phyloP scores from a whole-genome alignment of 2,797 vertebrate genomes.

The Alcedo quadribrachys region DNA sequence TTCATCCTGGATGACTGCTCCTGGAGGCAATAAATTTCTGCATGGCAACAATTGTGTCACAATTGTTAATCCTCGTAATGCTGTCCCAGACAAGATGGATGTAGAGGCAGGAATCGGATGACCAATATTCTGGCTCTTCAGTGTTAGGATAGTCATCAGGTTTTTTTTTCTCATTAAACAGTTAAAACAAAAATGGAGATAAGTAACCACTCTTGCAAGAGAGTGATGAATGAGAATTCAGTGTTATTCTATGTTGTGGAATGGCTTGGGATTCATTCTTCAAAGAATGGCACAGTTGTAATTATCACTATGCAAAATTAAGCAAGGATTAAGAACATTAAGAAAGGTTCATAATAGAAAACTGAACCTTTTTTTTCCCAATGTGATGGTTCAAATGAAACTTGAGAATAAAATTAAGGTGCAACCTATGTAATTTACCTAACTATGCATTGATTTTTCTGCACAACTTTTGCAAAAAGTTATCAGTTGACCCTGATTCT shows the following conservation, averaged over 20 bases:
- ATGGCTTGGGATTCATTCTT: background rate
- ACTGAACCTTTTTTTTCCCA: fast-evolving
- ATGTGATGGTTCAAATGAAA: background rate
- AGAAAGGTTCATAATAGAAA: background rate
- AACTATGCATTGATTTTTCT: background rate
- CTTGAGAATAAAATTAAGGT: background rate
- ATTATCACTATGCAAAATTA: background rate
- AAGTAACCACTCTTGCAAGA: background rate
- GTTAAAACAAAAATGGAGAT: background rate
- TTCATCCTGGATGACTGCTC: background rate
- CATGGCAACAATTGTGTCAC: background rate
- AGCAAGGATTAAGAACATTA: background rate
- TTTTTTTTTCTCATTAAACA: background rate
- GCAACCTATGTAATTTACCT: background rate
- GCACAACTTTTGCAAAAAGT: background rate
- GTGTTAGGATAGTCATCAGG: background rate
- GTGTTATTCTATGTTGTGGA: background rate
- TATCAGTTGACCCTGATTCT: background rate
- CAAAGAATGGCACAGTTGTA: background rate
- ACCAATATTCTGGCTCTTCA: background rate
- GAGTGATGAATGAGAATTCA: background rate
- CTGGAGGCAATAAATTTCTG: background rate
- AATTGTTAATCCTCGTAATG: background rate
- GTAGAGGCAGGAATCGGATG: background rate
- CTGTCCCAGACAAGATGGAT: background rate